Percentiles rank a stretch among this genome's conserved stretches.
These are phyloP conservation scores for Onychomys leucogaster DNA, from an alignment of 2,797 vertebrate species.

Conservation along the genomic window DNA sequence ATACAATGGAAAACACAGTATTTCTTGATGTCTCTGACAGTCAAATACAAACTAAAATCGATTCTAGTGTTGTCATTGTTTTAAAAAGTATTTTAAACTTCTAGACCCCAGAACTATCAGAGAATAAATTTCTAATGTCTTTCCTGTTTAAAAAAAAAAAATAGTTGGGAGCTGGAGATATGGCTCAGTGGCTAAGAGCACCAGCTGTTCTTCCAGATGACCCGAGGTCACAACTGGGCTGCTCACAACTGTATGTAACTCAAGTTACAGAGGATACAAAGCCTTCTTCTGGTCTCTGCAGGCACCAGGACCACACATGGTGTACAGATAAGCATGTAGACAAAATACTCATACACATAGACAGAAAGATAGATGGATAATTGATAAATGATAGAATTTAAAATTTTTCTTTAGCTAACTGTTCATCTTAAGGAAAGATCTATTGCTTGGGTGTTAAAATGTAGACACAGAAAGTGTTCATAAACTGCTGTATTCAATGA, in stretches of 20 bases:
- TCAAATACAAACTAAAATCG: neutral
- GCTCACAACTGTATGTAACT: neutral
- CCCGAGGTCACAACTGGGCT: neutral
- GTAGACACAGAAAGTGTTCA: neutral
- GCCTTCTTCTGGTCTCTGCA: neutral
- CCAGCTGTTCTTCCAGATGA: neutral
- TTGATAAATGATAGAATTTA: too few relatives aligned
- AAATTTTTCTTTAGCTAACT: neutral
- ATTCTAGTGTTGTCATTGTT: neutral
- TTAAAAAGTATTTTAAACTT: neutral
- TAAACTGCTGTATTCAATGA: neutral
- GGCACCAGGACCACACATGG: neutral
- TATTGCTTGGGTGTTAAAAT: neutral
- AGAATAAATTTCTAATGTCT: conserved; percentile 4
- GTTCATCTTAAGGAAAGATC: neutral
- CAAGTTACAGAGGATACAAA: neutral
- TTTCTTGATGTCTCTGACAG: neutral
- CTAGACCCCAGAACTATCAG: neutral
- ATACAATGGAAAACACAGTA: neutral
- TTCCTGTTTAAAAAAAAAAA: neutral
- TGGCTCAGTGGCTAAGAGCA: neutral
- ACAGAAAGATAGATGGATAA: neutral
- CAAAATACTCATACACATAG: neutral
- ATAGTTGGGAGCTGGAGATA: neutral
- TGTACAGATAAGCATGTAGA: neutral